A percentile compares a stretch with the other conserved stretches of the same genome.
These are phyloP conservation scores for Procambarus clarkii DNA, from an alignment of 1,140 invertebrate genomes.

Conservation along the genomic window DNA sequence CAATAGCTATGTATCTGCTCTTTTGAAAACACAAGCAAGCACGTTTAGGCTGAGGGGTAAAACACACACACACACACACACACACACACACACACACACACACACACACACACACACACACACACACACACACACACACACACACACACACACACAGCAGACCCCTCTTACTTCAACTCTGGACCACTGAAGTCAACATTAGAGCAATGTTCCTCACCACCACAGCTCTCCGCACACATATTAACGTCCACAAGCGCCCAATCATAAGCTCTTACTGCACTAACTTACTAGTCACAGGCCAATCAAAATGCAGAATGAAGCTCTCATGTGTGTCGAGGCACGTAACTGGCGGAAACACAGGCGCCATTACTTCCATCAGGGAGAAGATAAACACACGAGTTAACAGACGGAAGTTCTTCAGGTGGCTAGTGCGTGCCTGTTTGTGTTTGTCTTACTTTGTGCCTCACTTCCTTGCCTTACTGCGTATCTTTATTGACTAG, in stretches of 20 bases:
- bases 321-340: background rate
- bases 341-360: background rate
- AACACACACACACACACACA: background rate
- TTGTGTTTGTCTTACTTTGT: background rate
- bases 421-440: background rate
- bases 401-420: background rate
- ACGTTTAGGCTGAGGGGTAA: no score
- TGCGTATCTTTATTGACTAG: no score
- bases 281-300: background rate
- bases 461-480: no score
- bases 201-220: no score
- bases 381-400: background rate
- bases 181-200: no score
- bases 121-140: slow-evolving; percentile 2
- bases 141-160: no score
- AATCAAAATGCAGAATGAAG: background rate
- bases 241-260: background rate
- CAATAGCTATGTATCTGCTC: no score
- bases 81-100: slow-evolving; percentile 2
- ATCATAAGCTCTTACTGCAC: background rate
- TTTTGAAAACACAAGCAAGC: no score
- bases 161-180: no score
- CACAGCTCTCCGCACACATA: background rate
- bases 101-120: slow-evolving; percentile 2
- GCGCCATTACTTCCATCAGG: background rate